phyloP scores from a whole-genome alignment of 35 echinoderm and acorn worm genomes.

The Anneissia japonica region DNA sequence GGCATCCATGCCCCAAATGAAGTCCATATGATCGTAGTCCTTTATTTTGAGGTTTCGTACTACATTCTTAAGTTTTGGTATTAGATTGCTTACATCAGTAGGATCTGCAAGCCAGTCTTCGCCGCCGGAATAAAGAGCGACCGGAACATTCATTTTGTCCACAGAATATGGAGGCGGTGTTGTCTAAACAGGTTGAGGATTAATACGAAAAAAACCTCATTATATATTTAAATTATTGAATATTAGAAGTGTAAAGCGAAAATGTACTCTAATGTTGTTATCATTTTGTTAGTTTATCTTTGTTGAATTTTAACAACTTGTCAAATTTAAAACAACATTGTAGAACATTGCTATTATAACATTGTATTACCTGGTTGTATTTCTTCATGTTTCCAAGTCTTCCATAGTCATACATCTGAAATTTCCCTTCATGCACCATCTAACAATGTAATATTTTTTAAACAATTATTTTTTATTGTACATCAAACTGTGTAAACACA shows the following conservation, averaged over 20 bases:
- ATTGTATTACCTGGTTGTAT: slow-evolving; percentile 73
- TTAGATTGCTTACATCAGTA: slow-evolving; percentile 51
- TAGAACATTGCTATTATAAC: not conserved
- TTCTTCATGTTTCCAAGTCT: slow-evolving; percentile 39
- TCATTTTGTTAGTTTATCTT: too few species aligned
- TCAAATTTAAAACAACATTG: not conserved
- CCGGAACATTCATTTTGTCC: slow-evolving; percentile 60
- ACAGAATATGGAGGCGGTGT: slow-evolving; percentile 73
- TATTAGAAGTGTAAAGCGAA: too few species aligned
- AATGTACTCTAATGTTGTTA: too few species aligned
- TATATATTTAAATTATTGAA: too few species aligned
- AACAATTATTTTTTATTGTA: not conserved
- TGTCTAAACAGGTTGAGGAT: slow-evolving; percentile 34
- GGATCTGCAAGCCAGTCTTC: slow-evolving; percentile 86
- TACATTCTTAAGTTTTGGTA: slow-evolving; percentile 53
- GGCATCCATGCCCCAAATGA: slow-evolving; percentile 89
- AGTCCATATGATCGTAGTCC: slow-evolving; percentile 92
- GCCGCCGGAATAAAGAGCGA: slow-evolving; percentile 57
- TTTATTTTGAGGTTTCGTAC: slow-evolving; percentile 20
- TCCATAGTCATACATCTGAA: slow-evolving; percentile 93
- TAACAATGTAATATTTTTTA: not conserved
- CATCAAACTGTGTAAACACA: not conserved
- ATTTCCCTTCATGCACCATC: slow-evolving; percentile 87
- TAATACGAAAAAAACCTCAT: not conserved
- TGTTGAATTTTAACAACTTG: too few species aligned